Evolutionary conservation across 2,888 invertebrate species (phyloP).

Genomic region (Microctonus brassicae): DNA sequence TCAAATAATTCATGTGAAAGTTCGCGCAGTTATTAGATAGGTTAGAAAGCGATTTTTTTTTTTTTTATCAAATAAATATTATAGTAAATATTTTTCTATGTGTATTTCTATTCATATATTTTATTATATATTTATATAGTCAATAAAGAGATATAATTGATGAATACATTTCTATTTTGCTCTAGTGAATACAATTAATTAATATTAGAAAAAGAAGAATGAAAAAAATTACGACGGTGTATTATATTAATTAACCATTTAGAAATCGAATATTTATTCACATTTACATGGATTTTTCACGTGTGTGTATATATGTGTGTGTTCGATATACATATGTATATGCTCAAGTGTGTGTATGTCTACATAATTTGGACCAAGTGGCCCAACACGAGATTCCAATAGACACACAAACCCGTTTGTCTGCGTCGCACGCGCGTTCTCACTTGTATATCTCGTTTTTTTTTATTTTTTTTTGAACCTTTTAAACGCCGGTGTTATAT

Average conservation of each 20-base stretch:
- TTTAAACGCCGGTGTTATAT: not conserved
- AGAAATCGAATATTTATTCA: no score
- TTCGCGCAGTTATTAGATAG: not conserved
- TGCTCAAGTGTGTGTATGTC: not conserved
- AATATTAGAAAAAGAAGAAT: not conserved
- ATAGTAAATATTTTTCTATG: not conserved
- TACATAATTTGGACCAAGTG: constrained; percentile 33
- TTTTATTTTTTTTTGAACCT: not conserved
- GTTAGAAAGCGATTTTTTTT: constrained; percentile 15
- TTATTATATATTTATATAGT: no score
- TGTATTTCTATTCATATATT: no score
- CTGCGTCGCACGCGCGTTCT: constrained; percentile 11
- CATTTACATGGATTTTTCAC: no score
- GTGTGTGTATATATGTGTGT: no score
- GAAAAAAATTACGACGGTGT: no score
- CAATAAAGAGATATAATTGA: not conserved
- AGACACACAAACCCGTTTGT: constrained; percentile 32
- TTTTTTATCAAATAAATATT: not conserved
- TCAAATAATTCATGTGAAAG: not conserved
- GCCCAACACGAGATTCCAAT: constrained; percentile 26
- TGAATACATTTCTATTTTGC: not conserved
- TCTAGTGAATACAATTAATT: not conserved
- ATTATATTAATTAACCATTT: no score
- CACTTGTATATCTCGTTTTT: not conserved
- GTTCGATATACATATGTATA: not conserved